Conservation (phyloP, 1,140 invertebrate species). For the Formica exsecta region DNA sequence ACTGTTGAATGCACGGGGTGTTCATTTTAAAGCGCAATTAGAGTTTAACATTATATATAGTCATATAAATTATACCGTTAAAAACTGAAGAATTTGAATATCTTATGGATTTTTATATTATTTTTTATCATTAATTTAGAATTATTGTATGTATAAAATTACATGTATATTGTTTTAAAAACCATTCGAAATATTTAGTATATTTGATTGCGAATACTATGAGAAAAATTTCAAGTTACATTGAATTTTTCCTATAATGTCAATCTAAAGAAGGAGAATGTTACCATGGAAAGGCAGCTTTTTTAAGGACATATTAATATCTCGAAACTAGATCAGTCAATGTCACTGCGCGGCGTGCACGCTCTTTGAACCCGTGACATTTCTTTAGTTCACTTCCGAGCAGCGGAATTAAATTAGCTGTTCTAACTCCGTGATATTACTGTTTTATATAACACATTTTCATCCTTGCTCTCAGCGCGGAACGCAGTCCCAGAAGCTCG, state of each 20-base stretch:
- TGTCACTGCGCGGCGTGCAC: constrained; percentile 15
- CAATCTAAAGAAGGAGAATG: not conserved
- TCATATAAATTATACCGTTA: constrained; percentile 14
- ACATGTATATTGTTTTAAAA: not conserved
- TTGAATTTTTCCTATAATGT: not conserved
- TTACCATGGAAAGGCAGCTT: constrained; percentile 1
- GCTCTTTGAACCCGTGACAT: constrained; percentile 46
- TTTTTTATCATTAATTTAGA: constrained; percentile 2
- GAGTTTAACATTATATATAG: constrained; percentile 23
- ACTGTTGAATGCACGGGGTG: constrained; percentile 25
- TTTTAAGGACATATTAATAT: constrained; percentile 41
- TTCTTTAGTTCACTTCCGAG: constrained; percentile 42
- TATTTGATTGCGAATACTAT: no score
- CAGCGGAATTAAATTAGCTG: constrained; percentile 52
- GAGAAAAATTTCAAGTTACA: not conserved
- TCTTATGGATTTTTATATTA: not conserved
- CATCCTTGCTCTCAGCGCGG: constrained; percentile 29
- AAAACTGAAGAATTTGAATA: not conserved
- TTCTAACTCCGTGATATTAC: constrained; percentile 38
- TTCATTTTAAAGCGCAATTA: not conserved
- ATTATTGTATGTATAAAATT: not conserved
- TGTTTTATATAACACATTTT: constrained; percentile 52
- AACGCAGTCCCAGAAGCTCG: not conserved
- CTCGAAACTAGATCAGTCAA: constrained; percentile 42
- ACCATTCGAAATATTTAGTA: not conserved